These are phyloP conservation scores for Sturmia bella DNA, from an alignment of 2,888 invertebrate species.

Conservation along the genomic window DNA sequence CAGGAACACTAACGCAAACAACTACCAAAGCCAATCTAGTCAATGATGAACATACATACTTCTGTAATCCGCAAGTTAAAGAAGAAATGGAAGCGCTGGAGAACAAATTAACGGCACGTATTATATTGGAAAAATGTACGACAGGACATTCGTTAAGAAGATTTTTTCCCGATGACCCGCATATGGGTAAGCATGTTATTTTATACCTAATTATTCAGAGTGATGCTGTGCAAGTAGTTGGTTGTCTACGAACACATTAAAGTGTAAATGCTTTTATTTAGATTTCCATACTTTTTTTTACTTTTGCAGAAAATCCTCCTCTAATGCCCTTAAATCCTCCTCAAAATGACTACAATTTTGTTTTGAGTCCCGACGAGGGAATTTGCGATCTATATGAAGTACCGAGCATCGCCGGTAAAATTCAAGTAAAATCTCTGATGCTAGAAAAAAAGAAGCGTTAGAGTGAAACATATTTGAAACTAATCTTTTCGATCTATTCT, in stretches of 20 bases:
- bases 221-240: too few relatives aligned
- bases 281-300: background rate
- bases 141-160: conserved; percentile 77
- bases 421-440: conserved; percentile 42
- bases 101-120: conserved; percentile 78
- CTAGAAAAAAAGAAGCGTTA: conserved; percentile 17
- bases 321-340: conserved; percentile 79
- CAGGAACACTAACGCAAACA: conserved; percentile 61
- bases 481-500: conserved; percentile 1
- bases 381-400: conserved; percentile 81
- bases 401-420: conserved; percentile 73
- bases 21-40: conserved; percentile 73
- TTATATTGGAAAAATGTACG: conserved; percentile 78
- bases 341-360: conserved; percentile 78
- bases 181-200: conserved; percentile 75
- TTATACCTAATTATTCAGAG: too few relatives aligned
- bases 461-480: background rate
- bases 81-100: conserved; percentile 76
- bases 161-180: conserved; percentile 79
- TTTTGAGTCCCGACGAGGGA: conserved; percentile 78
- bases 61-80: conserved; percentile 76
- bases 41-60: conserved; percentile 78
- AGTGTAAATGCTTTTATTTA: background rate
- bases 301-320: conserved; percentile 78
- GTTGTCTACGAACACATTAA: background rate